A percentile compares a stretch with the other conserved stretches of the same genome.
phyloP scores from a whole-genome alignment of 2,797 vertebrate genomes.

The Channallabes apus region DNA sequence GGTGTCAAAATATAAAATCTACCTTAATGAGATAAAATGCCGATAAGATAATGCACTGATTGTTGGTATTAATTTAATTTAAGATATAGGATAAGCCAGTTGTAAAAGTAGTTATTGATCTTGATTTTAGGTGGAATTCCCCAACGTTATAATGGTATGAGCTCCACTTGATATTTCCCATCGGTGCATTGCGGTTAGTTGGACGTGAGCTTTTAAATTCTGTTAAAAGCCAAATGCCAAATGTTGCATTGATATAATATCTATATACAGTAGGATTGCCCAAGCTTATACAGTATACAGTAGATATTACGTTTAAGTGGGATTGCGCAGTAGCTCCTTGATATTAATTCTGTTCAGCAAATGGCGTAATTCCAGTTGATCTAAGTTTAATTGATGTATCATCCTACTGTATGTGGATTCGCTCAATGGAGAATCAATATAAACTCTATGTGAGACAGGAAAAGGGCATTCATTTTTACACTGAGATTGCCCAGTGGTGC shows the following conservation, averaged over 20 bases:
- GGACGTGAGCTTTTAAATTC: not conserved
- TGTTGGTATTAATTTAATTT: not conserved
- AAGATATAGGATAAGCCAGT: not conserved
- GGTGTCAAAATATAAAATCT: not conserved
- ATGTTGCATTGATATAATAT: not conserved
- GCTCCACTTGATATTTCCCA: not conserved
- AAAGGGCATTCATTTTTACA: not conserved
- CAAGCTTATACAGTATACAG: not conserved
- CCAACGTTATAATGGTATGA: not conserved
- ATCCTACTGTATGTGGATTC: not conserved
- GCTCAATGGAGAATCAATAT: not conserved
- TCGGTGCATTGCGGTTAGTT: not conserved
- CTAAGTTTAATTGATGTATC: not conserved
- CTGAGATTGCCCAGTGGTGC: not conserved
- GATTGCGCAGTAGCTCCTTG: not conserved
- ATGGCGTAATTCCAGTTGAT: not conserved
- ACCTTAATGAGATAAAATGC: not conserved
- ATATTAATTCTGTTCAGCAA: not conserved
- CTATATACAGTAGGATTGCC: too few relatives aligned
- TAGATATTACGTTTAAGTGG: not conserved
- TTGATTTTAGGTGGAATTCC: not conserved
- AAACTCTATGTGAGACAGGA: not conserved
- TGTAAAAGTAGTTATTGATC: not conserved
- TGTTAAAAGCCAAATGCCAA: not conserved
- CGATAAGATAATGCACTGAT: not conserved